These are phyloP conservation scores for Etheostoma spectabile DNA, from an alignment of 2,113 vertebrate species.

Conservation along the genomic window DNA sequence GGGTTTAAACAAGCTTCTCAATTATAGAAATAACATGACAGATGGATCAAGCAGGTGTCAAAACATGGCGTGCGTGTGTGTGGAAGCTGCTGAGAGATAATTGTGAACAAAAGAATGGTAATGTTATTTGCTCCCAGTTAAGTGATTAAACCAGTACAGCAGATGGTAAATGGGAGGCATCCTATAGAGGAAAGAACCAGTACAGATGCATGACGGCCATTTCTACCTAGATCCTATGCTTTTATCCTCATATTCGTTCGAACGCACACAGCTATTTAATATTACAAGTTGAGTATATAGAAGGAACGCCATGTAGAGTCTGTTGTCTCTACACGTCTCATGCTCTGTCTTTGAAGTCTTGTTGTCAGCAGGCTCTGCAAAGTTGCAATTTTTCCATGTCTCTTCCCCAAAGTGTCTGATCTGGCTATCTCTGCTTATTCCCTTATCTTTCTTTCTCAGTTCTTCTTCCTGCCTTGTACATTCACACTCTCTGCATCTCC, in stretches of 20 bases:
- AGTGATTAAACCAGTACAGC: conserved; percentile 28
- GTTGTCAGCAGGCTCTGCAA: neutral
- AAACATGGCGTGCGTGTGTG: neutral
- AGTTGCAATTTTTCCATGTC: neutral
- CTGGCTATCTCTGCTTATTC: conserved; percentile 13
- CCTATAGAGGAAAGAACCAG: neutral
- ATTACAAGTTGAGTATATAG: conserved; percentile 27
- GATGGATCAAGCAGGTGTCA: conserved; percentile 9
- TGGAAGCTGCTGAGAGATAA: conserved; percentile 25
- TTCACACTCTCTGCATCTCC: conserved; percentile 49
- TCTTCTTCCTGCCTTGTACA: conserved; percentile 23
- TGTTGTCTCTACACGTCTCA: neutral
- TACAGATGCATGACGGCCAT: neutral
- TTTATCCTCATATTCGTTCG: neutral
- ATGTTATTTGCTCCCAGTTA: conserved; percentile 38
- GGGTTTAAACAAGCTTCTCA: conserved; percentile 3
- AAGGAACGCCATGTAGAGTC: neutral
- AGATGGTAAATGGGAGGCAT: conserved; percentile 22
- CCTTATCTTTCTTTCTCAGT: conserved; percentile 37
- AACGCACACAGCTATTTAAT: conserved; percentile 29
- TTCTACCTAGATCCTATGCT: conserved; percentile 3
- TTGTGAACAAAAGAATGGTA: conserved; percentile 30
- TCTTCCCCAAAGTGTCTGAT: conserved; percentile 39
- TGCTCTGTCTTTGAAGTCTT: neutral
- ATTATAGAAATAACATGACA: conserved; percentile 3